Base-by-base conservation (phyloP, 23 tunicate species). In the Corella eumyota region DNA sequence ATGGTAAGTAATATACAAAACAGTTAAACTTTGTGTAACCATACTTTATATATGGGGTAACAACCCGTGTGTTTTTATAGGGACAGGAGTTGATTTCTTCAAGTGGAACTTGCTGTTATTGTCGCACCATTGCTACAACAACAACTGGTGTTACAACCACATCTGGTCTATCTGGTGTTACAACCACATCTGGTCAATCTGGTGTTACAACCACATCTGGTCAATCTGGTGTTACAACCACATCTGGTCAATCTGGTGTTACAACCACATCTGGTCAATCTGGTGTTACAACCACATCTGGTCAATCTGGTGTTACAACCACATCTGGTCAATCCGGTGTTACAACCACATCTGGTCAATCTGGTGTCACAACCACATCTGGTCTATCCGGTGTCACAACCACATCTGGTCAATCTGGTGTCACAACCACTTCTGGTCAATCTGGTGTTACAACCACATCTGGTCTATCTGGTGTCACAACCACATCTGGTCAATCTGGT, bases 101-200 rank as follows among this genome's bases (percentile, higher is more conserved):
- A 0, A 58, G 36, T 40, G 92, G 75, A 22, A 68, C 72, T 11
- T 82, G 92, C 46, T 82, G 92, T 60, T 82, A 72, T 40, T 82
- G 92, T 46, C 56, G 81, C 56, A 20, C 68, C 0, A 48, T 9
- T 25, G 22, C 70, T 2, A 70, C 54, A 21, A 71, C 72, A 13
- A 13, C 60, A 38, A 40, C 81, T 17, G 45, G 50, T 37, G 65
- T 1, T n/a, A 44, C 71, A 26, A 56, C 66, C 15, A 70, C 76
- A 23, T 17, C 32, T 47, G 32, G 11, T 4, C 56, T 6, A 58
- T 26, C 59, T 58, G 74, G 64, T 29, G 61, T 55, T 36, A 61
- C 69, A 30, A 58, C 75, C 53, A 77, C 76, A 20, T 9, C 51
- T 31, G 60, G 22, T 22, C 29, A 56, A 15, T 53, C 28, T 52